phyloP scores from a whole-genome alignment of 2,888 invertebrate species.

The Pyrochroa serraticornis region DNA sequence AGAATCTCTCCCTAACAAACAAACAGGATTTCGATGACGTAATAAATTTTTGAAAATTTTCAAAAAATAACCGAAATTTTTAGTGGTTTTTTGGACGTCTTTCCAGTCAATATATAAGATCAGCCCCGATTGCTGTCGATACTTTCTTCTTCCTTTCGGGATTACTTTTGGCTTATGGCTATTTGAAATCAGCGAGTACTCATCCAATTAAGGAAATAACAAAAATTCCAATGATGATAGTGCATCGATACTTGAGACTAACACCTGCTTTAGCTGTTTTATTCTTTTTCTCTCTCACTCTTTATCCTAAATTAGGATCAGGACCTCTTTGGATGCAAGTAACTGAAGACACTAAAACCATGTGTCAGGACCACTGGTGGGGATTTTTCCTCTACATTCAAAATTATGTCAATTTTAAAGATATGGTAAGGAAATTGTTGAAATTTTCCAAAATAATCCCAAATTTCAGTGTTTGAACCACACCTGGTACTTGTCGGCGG shows the following conservation, averaged over 20 bases:
- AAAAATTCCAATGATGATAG: conserved; percentile 24
- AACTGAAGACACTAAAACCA: conserved; percentile 16
- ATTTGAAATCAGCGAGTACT: conserved; percentile 44
- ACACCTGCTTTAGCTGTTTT: conserved; percentile 56
- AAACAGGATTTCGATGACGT: conserved; percentile 1
- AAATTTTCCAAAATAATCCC: background rate
- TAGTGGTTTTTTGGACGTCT: background rate
- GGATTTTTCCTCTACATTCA: conserved; percentile 55
- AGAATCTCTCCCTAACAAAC: conserved; percentile 15
- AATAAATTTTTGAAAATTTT: background rate
- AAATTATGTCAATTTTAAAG: conserved; percentile 48
- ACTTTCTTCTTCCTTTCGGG: conserved; percentile 71
- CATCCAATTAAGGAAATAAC: conserved; percentile 11
- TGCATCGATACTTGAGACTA: conserved; percentile 34
- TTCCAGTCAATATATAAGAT: conserved; percentile 45
- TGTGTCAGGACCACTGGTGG: conserved; percentile 55
- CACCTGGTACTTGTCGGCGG: conserved; percentile 54
- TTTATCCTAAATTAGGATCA: conserved; percentile 54
- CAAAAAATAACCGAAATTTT: background rate
- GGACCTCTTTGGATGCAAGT: conserved; percentile 55
- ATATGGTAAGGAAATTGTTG: conserved; percentile 33
- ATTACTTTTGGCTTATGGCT: conserved; percentile 61
- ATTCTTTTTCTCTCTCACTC: conserved; percentile 53
- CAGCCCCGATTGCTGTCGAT: conserved; percentile 66
- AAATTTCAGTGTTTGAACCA: conserved; percentile 49